These are phyloP conservation scores for Buceros bicornis DNA, from an alignment of 2,797 vertebrate genomes.

Conservation along the genomic window DNA sequence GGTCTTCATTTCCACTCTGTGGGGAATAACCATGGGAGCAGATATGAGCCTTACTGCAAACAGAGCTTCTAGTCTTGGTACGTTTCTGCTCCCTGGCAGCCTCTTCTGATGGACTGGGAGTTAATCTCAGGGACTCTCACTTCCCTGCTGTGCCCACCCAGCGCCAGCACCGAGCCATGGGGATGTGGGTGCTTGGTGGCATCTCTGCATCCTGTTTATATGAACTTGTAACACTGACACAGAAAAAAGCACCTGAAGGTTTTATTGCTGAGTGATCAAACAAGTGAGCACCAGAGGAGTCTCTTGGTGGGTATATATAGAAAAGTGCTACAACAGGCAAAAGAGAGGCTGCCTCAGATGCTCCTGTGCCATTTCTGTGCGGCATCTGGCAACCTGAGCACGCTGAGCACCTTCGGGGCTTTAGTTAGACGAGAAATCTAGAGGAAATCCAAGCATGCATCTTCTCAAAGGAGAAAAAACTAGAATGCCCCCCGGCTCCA, in stretches of 20 bases:
- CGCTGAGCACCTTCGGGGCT: not conserved
- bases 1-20: not conserved
- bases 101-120: not conserved
- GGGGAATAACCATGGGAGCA: not conserved
- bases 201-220: accelerated
- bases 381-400: not conserved
- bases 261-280: too few relatives aligned
- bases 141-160: accelerated
- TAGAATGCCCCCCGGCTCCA: not conserved
- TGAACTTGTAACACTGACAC: not conserved
- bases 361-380: not conserved
- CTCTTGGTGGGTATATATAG: too few relatives aligned
- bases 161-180: accelerated
- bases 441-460: not conserved
- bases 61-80: not conserved
- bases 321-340: not conserved
- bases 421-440: not conserved
- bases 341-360: not conserved
- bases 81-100: not conserved
- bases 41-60: accelerated
- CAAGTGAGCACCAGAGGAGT: not conserved
- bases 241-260: not conserved
- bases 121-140: accelerated
- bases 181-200: accelerated
- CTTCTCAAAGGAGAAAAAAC: slow-evolving; percentile 37